Evolutionary conservation across 2,797 vertebrate genomes (phyloP), one percentile per base, ranked within the genome.

Genomic region (Masticophis lateralis): DNA sequence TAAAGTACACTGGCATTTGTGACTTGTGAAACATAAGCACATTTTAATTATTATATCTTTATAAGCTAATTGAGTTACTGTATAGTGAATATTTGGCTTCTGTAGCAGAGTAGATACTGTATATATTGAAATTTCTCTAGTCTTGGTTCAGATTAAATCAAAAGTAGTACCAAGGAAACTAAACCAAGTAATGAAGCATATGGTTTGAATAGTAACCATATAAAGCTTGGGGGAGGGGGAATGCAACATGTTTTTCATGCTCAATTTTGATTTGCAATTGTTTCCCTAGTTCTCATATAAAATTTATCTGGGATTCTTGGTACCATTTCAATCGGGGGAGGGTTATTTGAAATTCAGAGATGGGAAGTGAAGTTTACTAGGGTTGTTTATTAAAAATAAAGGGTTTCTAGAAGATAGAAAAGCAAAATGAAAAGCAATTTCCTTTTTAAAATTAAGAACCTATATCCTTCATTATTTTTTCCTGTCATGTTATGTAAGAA

Each of bases 1-100:
- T 92, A 88, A 94, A 86, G 59, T 92, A 89, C 37, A 57, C 51
- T 91, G 57, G 27, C 27, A 27, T 94, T 91, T 94, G 89, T 83
- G 63, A 61, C 66, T 92, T 91, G 47, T 88, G 59, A 59, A 90
- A 60, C 86, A 25, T 20, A 60, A n/a, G 90, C 59, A 66, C 91
- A 56, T 66, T 94, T 90, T 89, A 57, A 43, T 83, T 83, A 43
- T 83, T 83, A 89, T 89, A 86, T 89, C 86, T 69, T 25, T 53
- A 59, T 86, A 53, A 86, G 14, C n/a, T 87, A 88, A 90, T 88
- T 59, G 79, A 94, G 32, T 14, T 61, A 53, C 51, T 53, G 51
- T 53, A 59, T 66, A 91, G 20, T 86, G 91, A 92, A 89, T 86
- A 86, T 92, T 91, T 5, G n/a, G 57, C 86, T 94, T 83, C 86